phyloP scores from a whole-genome alignment of 2,888 invertebrate species.

The Apomyelois bistriatella region DNA sequence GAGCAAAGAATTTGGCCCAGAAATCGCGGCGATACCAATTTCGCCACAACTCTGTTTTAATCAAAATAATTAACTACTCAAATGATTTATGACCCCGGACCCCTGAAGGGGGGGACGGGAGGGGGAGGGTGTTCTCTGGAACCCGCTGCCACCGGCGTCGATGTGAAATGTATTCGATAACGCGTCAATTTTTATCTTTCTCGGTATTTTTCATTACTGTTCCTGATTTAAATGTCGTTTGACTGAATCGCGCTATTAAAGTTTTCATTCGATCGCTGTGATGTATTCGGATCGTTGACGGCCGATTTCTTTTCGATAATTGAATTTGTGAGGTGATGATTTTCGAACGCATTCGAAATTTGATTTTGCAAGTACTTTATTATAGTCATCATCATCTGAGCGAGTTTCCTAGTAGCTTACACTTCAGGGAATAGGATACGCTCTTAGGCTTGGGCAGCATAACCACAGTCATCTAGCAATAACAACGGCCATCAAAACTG shows the following conservation, averaged over 20 bases:
- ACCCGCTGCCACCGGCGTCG: conserved; percentile 31
- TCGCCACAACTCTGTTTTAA: conserved; percentile 51
- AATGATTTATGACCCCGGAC: conserved; percentile 51
- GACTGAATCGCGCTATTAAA: background rate
- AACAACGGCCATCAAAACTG: too few relatives aligned
- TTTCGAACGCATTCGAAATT: too few relatives aligned
- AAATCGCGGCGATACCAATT: conserved; percentile 36
- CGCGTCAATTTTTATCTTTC: conserved; percentile 35
- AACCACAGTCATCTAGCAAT: too few relatives aligned
- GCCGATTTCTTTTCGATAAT: background rate
- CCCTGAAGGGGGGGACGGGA: conserved; percentile 35
- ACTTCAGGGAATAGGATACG: too few relatives aligned
- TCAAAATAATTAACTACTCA: conserved; percentile 68
- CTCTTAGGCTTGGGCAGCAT: too few relatives aligned
- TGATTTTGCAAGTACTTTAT: too few relatives aligned
- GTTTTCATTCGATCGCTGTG: background rate
- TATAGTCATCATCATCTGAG: too few relatives aligned
- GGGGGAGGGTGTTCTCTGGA: conserved; percentile 22
- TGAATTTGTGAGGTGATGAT: conserved; percentile 13
- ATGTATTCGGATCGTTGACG: background rate
- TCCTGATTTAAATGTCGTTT: conserved; percentile 9
- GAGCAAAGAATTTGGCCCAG: conserved; percentile 36
- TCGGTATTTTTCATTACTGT: conserved; percentile 20
- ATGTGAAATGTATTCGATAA: conserved; percentile 26
- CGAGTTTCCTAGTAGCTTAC: too few relatives aligned